Percentiles rank a stretch among this genome's conserved stretches.
These are phyloP conservation scores for Takifugu ocellatus DNA, from an alignment of 2,797 vertebrate genomes.

Conservation along the genomic window DNA sequence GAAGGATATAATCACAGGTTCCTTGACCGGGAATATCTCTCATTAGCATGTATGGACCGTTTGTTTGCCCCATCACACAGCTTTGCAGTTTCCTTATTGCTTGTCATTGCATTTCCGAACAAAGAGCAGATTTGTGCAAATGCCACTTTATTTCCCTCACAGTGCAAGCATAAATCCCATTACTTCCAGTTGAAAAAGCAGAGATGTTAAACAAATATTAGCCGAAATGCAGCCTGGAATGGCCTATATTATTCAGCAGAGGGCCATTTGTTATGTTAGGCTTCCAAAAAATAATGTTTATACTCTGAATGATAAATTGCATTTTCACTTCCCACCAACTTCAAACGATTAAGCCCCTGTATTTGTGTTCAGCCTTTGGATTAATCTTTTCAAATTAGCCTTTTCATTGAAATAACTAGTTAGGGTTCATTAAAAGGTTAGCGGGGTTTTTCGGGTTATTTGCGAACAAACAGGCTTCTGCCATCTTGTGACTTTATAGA, in stretches of 20 bases:
- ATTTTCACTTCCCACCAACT: constrained; percentile 60
- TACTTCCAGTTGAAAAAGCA: constrained; percentile 74
- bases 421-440: constrained; percentile 42
- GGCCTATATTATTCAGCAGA: constrained; percentile 66
- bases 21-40: constrained; percentile 41
- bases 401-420: constrained; percentile 53
- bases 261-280: constrained; percentile 62
- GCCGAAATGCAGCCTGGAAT: constrained; percentile 57
- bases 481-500: too few relatives aligned
- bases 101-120: constrained; percentile 71
- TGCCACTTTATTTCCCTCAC: constrained; percentile 72
- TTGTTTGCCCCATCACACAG: constrained; percentile 54
- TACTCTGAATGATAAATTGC: constrained; percentile 73
- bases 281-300: constrained; percentile 76
- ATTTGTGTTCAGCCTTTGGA: constrained; percentile 59
- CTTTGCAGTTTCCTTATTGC: constrained; percentile 69
- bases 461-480: too few relatives aligned
- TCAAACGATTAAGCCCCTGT: constrained; percentile 63
- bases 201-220: constrained; percentile 77
- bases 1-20: constrained; percentile 24
- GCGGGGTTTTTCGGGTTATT: constrained; percentile 28
- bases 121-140: constrained; percentile 81
- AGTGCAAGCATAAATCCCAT: constrained; percentile 77
- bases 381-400: constrained; percentile 62
- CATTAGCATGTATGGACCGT: constrained; percentile 65